These are phyloP conservation scores for Sander vitreus DNA, from an alignment of 2,113 vertebrate genomes.

Conservation along the genomic window DNA sequence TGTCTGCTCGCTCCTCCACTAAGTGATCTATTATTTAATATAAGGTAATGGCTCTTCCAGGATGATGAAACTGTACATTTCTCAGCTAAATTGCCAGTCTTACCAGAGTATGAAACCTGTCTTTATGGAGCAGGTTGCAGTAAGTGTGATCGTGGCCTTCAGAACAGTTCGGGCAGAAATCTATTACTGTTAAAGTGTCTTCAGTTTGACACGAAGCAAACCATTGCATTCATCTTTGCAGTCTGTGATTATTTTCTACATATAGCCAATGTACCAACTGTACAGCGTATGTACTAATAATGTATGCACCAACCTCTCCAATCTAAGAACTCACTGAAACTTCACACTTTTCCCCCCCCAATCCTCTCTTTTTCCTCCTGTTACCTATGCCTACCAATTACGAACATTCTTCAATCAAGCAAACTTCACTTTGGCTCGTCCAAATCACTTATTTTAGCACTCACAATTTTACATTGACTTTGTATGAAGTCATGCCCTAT, in stretches of 20 bases:
- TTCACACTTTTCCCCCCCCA: too few relatives aligned
- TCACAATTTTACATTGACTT: too few relatives aligned
- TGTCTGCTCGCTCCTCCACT: conserved; percentile 16
- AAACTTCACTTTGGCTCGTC: too few relatives aligned
- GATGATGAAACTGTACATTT: conserved; percentile 38
- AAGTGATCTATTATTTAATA: conserved; percentile 59
- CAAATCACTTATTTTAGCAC: too few relatives aligned
- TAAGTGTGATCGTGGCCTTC: not conserved
- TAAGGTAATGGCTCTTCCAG: conserved; percentile 29
- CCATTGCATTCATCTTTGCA: not conserved
- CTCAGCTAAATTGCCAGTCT: conserved; percentile 8
- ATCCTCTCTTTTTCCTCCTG: too few relatives aligned
- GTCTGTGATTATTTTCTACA: not conserved
- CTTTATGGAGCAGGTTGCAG: conserved; percentile 6
- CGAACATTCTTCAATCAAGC: too few relatives aligned
- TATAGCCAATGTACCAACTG: not conserved
- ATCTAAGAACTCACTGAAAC: too few relatives aligned
- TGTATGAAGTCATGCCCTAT: too few relatives aligned
- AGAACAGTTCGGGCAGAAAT: too few relatives aligned
- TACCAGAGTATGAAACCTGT: conserved; percentile 12
- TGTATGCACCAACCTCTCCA: not conserved
- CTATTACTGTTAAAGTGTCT: not conserved
- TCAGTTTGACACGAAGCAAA: not conserved
- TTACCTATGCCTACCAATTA: too few relatives aligned
- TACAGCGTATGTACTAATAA: not conserved